Evolutionary conservation across 2,797 vertebrate genomes (phyloP).

Genomic region (Sebastes melanostomus): DNA sequence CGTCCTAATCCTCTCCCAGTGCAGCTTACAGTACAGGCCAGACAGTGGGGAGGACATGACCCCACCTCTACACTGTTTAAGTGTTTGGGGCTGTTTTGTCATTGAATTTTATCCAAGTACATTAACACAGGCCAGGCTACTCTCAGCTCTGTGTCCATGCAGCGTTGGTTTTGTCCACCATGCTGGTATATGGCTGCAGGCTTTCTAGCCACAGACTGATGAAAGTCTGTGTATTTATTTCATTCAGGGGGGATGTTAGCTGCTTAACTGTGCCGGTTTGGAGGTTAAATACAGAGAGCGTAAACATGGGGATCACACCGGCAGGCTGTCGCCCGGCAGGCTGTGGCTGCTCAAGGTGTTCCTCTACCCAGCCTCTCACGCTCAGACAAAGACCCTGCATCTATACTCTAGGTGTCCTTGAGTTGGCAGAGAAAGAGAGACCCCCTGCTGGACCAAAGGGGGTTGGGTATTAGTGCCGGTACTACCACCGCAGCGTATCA

Average conservation of each 20-base stretch:
- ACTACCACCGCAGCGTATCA: slow-evolving; percentile 12
- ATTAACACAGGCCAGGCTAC: not conserved
- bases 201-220: not conserved
- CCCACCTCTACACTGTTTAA: slow-evolving; percentile 28
- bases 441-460: slow-evolving; percentile 34
- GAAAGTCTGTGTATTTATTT: slow-evolving; percentile 11
- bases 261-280: not conserved
- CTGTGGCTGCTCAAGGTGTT: slow-evolving; percentile 26
- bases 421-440: slow-evolving; percentile 49
- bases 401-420: slow-evolving; percentile 35
- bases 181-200: not conserved
- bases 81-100: not conserved
- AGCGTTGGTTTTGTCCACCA: not conserved
- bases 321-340: not conserved
- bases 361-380: not conserved
- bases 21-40: slow-evolving; percentile 66
- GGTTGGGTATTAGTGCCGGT: slow-evolving; percentile 36
- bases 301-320: slow-evolving; percentile 25
- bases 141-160: not conserved
- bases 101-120: not conserved
- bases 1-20: slow-evolving; percentile 73
- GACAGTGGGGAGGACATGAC: slow-evolving; percentile 71
- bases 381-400: slow-evolving; percentile 49
- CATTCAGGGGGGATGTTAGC: not conserved
- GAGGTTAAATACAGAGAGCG: slow-evolving; percentile 42